These are phyloP conservation scores for Serilophus lunatus DNA, from an alignment of 2,113 vertebrate species.

Conservation along the genomic window DNA sequence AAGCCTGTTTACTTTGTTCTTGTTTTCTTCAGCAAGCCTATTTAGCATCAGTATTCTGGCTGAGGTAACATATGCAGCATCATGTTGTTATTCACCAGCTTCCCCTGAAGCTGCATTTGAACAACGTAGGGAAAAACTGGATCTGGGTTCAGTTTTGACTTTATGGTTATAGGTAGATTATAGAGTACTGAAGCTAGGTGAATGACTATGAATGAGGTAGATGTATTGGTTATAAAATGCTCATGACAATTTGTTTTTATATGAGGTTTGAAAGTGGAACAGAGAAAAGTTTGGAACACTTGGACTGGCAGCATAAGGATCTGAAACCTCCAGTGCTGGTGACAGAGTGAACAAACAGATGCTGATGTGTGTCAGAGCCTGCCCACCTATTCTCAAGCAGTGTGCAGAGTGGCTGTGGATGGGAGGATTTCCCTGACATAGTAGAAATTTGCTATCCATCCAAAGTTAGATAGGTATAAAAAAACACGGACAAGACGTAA, in stretches of 20 bases:
- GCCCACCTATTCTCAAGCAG: not conserved
- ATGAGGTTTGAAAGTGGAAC: not conserved
- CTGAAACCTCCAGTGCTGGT: not conserved
- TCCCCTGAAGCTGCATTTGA: not conserved
- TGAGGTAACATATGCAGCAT: not conserved
- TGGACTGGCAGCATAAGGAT: not conserved
- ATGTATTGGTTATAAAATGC: not conserved
- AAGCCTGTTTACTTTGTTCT: not conserved
- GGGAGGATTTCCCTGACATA: not conserved
- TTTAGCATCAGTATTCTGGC: not conserved
- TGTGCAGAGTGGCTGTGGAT: not conserved
- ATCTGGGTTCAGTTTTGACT: not conserved
- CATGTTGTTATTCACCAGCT: not conserved
- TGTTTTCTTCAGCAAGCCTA: not conserved
- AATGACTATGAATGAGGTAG: not conserved
- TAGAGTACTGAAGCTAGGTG: not conserved
- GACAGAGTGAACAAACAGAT: not conserved
- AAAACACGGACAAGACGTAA: not conserved
- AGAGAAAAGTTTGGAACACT: not conserved
- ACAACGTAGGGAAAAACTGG: not conserved
- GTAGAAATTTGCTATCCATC: not conserved
- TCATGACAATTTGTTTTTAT: not conserved
- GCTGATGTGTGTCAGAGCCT: not conserved
- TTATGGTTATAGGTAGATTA: not conserved
- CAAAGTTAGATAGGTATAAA: not conserved